Evolutionary conservation across 1,140 invertebrate genomes (phyloP), one percentile per base, ranked within the genome.

Genomic region (Sitophilus oryzae): DNA sequence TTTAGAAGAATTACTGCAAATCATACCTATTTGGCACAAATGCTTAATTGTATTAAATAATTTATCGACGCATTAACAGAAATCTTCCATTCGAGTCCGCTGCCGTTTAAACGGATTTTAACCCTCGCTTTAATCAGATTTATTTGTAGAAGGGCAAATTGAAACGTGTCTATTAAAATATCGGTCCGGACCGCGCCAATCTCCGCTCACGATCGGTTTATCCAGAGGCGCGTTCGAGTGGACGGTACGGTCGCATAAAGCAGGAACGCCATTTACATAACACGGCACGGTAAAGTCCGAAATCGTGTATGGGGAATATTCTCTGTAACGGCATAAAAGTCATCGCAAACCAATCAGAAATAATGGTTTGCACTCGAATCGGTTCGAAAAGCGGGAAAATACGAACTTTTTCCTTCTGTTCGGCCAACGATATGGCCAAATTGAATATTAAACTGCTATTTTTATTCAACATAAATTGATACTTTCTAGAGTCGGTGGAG

Each of bases 101-200:
- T n/a, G 42, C 5, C 8, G 20, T 11, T 19, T 51, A 41, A 51
- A 51, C n/a, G 48, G 48, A n/a, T 51, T 40, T 51, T 51, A 43
- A 18, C 14, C 46, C 30, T 21, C 4, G 19, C 46, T 14, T 46
- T 51, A 41, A 41, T 51, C 42, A 36, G 41, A 44, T 52, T 52
- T 52, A 52, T 52, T 52, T 52, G 36, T 41, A 44, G 36, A 52
- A 52, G 34, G 40, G 50, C 42, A 52, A 52, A 34, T 36, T 34
- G 40, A 52, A 41, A 44, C 50, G 44, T 44, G 37, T 52, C 50
- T 41, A 52, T 52, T 52, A 52, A 52, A 52, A 52, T 52, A 52
- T 52, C 50, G 36, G 23, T 43, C 50, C 40, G 50, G 19, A n/a
- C n/a, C 36, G 50, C 25, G 36, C 40, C 38, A 52, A 52, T 52